Conservation (phyloP, 35 echinoderm and acorn worm genomes). For the Strongylocentrotus purpuratus region DNA sequence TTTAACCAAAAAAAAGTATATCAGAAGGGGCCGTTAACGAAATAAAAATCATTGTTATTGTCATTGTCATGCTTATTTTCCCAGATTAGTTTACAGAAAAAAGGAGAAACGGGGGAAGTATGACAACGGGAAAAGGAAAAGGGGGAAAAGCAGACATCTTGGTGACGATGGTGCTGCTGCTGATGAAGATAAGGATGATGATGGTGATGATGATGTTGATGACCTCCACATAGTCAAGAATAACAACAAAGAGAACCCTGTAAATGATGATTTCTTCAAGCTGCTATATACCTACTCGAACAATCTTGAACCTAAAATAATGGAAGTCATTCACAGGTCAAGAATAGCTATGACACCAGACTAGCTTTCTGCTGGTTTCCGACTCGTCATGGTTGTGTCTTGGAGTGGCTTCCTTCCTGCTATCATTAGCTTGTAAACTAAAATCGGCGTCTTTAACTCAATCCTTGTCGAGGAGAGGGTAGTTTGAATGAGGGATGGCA, state of each 20-base stretch:
- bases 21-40: too few species aligned
- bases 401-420: neutral
- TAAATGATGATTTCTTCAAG: neutral
- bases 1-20: too few species aligned
- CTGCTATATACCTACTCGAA: neutral
- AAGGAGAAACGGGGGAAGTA: neutral
- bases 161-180: neutral
- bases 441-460: neutral
- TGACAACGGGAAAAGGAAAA: neutral
- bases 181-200: neutral
- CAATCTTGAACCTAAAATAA: neutral
- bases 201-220: neutral
- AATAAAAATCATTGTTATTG: too few species aligned
- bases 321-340: neutral
- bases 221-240: neutral
- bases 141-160: neutral
- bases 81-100: too few species aligned
- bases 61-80: too few species aligned
- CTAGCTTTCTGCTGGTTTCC: neutral
- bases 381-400: constrained; percentile 8
- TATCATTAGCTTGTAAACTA: neutral
- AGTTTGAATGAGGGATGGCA: neutral
- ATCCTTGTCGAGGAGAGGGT: neutral
- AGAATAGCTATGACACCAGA: constrained; percentile 1
- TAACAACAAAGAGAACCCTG: neutral